A percentile compares a stretch with the other conserved stretches of the same genome.
Conservation (phyloP, 2,888 invertebrate species). For the Plusia festucae region DNA sequence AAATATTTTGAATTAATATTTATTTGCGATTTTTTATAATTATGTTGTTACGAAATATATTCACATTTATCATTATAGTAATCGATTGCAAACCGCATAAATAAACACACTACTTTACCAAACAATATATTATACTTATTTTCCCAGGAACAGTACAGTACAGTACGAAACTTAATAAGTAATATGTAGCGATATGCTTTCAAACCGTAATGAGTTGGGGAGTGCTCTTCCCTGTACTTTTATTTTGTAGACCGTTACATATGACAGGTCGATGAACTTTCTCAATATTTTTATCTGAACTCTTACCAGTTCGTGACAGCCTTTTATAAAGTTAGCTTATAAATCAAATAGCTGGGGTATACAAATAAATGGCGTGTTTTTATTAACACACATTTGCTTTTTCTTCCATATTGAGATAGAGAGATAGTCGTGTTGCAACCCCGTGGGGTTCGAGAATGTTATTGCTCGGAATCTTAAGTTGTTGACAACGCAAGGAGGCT, state of each 20-base stretch:
- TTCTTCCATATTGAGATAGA: slow-evolving; percentile 29
- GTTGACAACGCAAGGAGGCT: slow-evolving; percentile 1
- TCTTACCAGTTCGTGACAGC: slow-evolving; percentile 19
- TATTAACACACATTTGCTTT: slow-evolving; percentile 1
- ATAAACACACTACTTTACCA: slow-evolving; percentile 30
- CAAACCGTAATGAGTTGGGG: slow-evolving; percentile 69
- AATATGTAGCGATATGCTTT: slow-evolving; percentile 66
- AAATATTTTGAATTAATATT: no score
- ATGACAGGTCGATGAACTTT: slow-evolving; percentile 56
- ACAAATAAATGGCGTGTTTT: slow-evolving; percentile 11
- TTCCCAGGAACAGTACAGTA: slow-evolving; percentile 41
- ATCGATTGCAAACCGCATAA: slow-evolving; percentile 12
- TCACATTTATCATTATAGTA: slow-evolving; percentile 5
- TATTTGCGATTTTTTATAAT: no score
- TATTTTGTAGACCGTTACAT: slow-evolving; percentile 61
- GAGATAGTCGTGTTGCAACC: neutral
- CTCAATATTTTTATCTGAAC: slow-evolving; percentile 56
- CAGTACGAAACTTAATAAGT: slow-evolving; percentile 55
- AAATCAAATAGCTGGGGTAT: slow-evolving; percentile 29
- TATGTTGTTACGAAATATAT: no score
- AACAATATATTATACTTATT: slow-evolving; percentile 43
- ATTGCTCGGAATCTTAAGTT: neutral
- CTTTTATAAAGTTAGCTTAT: slow-evolving; percentile 35
- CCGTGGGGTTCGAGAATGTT: neutral
- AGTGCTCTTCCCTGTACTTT: slow-evolving; percentile 70